Conservation (phyloP, 1,140 invertebrate genomes). For the Drosophila punjabiensis region DNA sequence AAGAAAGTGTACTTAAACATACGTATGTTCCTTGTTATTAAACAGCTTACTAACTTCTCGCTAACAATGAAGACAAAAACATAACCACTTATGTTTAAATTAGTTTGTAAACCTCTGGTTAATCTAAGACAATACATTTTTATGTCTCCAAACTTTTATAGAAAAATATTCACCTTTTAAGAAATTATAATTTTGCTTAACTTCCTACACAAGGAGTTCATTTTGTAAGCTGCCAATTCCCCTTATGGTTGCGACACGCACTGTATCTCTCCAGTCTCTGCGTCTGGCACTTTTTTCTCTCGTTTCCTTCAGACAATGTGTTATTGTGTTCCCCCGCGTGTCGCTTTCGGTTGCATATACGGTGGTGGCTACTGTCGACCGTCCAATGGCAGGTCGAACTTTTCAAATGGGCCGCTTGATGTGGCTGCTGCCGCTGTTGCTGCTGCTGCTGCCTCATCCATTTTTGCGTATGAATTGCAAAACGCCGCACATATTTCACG, state of each 20-base stretch:
- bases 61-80: too few relatives aligned
- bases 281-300: conserved; percentile 34
- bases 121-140: too few relatives aligned
- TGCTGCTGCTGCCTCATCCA: conserved; percentile 60
- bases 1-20: too few relatives aligned
- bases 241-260: conserved; percentile 23
- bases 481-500: conserved; percentile 84
- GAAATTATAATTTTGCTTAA: neutral
- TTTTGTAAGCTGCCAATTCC: neutral
- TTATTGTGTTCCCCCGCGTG: conserved; percentile 60
- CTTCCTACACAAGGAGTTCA: neutral
- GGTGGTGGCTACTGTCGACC: conserved; percentile 62
- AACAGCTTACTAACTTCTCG: too few relatives aligned
- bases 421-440: conserved; percentile 14
- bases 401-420: conserved; percentile 72
- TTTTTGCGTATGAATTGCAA: conserved; percentile 84
- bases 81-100: neutral
- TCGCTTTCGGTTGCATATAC: conserved; percentile 43
- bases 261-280: conserved; percentile 15
- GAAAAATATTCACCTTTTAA: neutral
- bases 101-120: neutral
- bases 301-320: conserved; percentile 62
- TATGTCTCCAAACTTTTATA: neutral
- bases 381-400: conserved; percentile 47
- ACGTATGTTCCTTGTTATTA: too few relatives aligned